phyloP scores from a whole-genome alignment of 2,113 vertebrate species.

The Macheiramphus alcinus region DNA sequence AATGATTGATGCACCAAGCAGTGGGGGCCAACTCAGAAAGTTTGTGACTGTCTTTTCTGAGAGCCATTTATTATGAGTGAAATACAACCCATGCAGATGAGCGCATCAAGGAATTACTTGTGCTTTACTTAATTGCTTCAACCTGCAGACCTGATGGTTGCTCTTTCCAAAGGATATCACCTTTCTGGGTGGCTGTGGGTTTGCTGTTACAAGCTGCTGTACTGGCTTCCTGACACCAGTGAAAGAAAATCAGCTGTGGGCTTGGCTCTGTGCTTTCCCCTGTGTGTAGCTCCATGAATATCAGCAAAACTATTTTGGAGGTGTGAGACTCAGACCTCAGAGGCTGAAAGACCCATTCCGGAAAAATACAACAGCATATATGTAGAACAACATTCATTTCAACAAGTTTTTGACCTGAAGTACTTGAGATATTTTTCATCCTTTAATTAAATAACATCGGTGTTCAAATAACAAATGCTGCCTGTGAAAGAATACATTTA shows the following conservation, averaged over 20 bases:
- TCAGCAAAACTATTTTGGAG: not conserved
- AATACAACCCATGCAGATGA: not conserved
- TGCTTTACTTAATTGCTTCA: not conserved
- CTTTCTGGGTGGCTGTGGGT: not conserved
- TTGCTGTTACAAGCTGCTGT: not conserved
- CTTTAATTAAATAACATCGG: not conserved
- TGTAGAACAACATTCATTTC: not conserved
- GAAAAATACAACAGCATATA: not conserved
- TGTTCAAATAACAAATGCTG: not conserved
- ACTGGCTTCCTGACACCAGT: not conserved
- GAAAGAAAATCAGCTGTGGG: not conserved
- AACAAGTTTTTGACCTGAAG: not conserved
- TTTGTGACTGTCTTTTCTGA: not conserved
- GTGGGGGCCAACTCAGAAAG: not conserved
- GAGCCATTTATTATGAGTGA: not conserved
- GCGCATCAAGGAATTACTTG: not conserved
- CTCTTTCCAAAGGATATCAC: not conserved
- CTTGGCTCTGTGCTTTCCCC: not conserved
- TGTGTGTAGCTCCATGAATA: not conserved
- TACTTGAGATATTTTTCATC: not conserved
- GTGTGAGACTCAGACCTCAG: not conserved
- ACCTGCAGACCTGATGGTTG: not conserved
- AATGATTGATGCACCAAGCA: not conserved
- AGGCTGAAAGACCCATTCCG: not conserved
- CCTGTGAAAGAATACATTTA: not conserved